Evolutionary conservation across 2,113 vertebrate genomes (phyloP), one percentile per base, ranked within the genome.

Genomic region (Pampusana beccarii): DNA sequence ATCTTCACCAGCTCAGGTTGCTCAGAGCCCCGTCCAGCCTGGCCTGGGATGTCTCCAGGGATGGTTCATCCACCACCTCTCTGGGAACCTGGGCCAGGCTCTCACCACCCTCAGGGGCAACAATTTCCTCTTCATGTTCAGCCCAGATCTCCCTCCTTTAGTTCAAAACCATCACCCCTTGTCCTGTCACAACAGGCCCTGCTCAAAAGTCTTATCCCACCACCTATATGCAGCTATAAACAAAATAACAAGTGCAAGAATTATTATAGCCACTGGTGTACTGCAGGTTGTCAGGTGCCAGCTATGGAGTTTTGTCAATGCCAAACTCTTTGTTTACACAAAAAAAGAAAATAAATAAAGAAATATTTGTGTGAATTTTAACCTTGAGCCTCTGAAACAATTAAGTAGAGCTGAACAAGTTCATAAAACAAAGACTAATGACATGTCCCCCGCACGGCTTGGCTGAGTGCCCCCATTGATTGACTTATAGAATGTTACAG

Each of bases 381-480:
- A 91, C 81, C 83, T 0, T 0, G 2, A 92, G 36, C 57, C 46
- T 64, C 90, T 81, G 46, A 94, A 97, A 93, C 88, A 94, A 96
- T 95, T 87, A 95, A 86, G 54, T 33, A 42, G 86, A 81, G 74
- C 74, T 71, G 80, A 95, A 82, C 70, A 95, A 90, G 93, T 74
- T 84, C 88, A 95, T 96, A 90, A 94, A 96, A 90, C 96, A 96
- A 95, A 94, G 28, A 3, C 46, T 61, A 96, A 92, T 92, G 94
- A 75, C 80, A 71, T 4, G 21, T 96, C 81, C 93, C 94, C 94
- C 33, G 3, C 91, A 4, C 83, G 42, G 94, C 93, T 90, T 97
- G 96, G 96, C 94, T 31, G n/a, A 4, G 48, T 94, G 91, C 95
- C 97, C 72, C 94, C 92, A 97, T 96, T 97, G 95, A 95, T 17